Base-by-base conservation (phyloP, 2,797 vertebrate genomes). In the Tauraco hartlaubi region DNA sequence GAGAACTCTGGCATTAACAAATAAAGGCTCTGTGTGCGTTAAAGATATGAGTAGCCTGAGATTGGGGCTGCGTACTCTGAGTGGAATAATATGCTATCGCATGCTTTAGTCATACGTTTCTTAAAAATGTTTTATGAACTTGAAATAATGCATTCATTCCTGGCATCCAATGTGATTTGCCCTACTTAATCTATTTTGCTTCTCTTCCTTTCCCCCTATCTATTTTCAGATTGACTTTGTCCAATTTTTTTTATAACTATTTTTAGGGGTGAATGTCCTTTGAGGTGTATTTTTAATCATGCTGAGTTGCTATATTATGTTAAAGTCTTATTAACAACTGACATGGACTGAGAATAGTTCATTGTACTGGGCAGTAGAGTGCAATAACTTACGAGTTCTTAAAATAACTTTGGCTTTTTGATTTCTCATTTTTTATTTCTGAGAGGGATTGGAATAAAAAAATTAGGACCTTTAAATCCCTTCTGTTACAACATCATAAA, bases 231-330 rank as follows among this genome's bases (percentile, higher is more conserved):
- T 92, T 92, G 91, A 92, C 84, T 95, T 94, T 91, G 74, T 77
- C 67, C 56, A 73, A 3, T 64, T 79, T 88, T 93, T 90, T 91
- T 35, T 15, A 8, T 81, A 59, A 75, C 74, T 93, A 64, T 92
- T 96, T 96, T 95, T 93, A 93, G 95, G 95, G 29, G 29, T 54
- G 61, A 64, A 61, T 87, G 92, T 93, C 83, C 66, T 93, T 97
- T 93, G 90, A 93, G 73, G 78, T 92, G 33, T 89, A 95, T 94
- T 95, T 96, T 97, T 93, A 96, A 92, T 92, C 81, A 79, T 80
- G 86, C 91, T 88, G 94, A 96, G 52, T 94, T 91, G 74, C 78
- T 93, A 25, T 63, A 91, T 92, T 96, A 85, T 92, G 81, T 92
- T 92, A 87, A 93, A 94, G 49, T 89, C 86, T 91, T 96, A 96